Evolutionary conservation across 2,888 invertebrate species (phyloP).

Genomic region (Stramonita haemastoma): DNA sequence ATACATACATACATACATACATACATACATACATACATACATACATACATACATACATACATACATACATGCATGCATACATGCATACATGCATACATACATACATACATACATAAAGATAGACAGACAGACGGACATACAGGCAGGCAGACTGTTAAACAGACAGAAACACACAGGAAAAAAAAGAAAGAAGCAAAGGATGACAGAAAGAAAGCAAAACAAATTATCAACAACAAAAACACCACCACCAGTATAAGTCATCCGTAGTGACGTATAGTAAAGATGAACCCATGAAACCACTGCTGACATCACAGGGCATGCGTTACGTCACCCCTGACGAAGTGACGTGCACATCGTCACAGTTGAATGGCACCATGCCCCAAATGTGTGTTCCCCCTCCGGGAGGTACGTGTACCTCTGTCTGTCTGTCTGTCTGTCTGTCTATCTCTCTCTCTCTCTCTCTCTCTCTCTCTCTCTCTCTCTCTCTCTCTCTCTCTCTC

Average conservation of each 20-base stretch:
- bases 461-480: conserved; percentile 11
- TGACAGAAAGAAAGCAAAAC: too few relatives aligned
- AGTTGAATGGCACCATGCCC: conserved; percentile 7
- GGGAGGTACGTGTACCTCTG: conserved; percentile 12
- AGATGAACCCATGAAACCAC: too few relatives aligned
- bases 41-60: neutral
- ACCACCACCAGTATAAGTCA: too few relatives aligned
- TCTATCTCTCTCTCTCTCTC: too few relatives aligned
- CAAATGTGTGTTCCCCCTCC: conserved; percentile 36
- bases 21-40: neutral
- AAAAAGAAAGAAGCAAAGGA: too few relatives aligned
- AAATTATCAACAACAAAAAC: too few relatives aligned
- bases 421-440: too few relatives aligned
- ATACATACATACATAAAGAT: too few relatives aligned
- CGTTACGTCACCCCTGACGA: conserved; percentile 40
- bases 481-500: conserved; percentile 33
- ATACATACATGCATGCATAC: neutral
- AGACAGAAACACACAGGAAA: too few relatives aligned
- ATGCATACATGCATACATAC: neutral
- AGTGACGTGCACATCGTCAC: conserved; percentile 7
- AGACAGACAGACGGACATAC: too few relatives aligned
- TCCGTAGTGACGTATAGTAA: too few relatives aligned
- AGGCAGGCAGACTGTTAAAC: too few relatives aligned
- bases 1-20: neutral
- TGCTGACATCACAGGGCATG: conserved; percentile 18